These are phyloP conservation scores for Drymodes brunneopygia DNA, from an alignment of 2,113 vertebrate species.

Conservation along the genomic window DNA sequence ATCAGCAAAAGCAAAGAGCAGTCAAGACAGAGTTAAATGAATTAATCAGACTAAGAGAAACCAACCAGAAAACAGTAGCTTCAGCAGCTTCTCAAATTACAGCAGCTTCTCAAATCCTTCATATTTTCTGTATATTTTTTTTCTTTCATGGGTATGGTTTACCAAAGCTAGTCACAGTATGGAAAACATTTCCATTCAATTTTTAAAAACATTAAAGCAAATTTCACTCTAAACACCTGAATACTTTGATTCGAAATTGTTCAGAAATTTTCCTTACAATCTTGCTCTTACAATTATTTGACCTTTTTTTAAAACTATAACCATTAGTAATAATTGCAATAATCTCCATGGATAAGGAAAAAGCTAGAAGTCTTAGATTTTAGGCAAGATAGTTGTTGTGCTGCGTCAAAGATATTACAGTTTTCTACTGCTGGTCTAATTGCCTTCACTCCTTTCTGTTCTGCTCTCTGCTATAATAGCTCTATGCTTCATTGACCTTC, in stretches of 20 bases:
- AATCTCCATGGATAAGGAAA: neutral
- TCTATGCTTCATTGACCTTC: constrained; percentile 30
- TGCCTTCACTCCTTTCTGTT: constrained; percentile 18
- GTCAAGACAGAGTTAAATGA: neutral
- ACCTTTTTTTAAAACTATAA: neutral
- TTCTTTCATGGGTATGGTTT: neutral
- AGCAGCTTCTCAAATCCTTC: neutral
- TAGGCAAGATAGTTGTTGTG: neutral
- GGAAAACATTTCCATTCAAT: neutral
- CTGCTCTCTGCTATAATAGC: neutral
- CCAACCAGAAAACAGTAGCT: neutral
- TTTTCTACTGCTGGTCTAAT: neutral
- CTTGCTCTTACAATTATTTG: neutral
- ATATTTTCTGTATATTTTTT: neutral
- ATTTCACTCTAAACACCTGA: neutral
- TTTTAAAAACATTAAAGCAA: neutral
- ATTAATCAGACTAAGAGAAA: neutral
- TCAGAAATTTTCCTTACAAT: neutral
- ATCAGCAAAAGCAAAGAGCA: neutral
- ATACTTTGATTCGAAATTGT: neutral
- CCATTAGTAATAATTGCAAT: neutral
- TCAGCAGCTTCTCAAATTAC: neutral
- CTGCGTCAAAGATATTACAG: neutral
- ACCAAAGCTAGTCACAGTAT: neutral
- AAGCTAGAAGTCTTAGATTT: neutral